phyloP scores from a whole-genome alignment of 2,113 vertebrate genomes.

The Phyllostomus hastatus region DNA sequence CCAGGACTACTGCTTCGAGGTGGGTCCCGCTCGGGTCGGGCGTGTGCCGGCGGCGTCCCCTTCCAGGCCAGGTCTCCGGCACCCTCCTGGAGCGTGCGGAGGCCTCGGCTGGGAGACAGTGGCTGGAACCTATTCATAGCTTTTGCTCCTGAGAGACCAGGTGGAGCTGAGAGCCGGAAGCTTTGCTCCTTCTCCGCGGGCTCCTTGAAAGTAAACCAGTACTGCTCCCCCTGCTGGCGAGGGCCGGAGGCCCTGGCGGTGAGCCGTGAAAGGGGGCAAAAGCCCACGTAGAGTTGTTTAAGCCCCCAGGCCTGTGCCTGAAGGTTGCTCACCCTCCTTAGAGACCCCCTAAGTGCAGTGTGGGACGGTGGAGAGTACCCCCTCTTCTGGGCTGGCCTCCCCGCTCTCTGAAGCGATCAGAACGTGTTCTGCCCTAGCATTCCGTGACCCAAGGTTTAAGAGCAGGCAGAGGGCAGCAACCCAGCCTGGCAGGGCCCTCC shows the following conservation, averaged over 20 bases:
- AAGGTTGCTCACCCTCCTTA: neutral
- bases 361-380: neutral
- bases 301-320: neutral
- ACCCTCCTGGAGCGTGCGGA: neutral
- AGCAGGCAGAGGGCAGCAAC: neutral
- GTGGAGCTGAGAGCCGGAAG: neutral
- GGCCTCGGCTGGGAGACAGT: neutral
- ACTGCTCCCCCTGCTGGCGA: neutral
- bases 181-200: neutral
- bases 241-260: neutral
- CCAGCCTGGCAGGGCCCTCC: neutral
- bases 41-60: fast-evolving
- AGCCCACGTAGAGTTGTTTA: neutral
- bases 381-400: neutral
- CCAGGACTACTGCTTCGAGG: conserved; percentile 98
- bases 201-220: neutral
- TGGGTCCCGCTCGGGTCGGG: conserved; percentile 33
- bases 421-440: neutral
- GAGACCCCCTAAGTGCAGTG: neutral
- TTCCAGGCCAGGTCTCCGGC: neutral
- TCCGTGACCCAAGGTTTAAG: neutral
- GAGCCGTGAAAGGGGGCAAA: neutral
- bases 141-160: neutral
- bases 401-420: neutral
- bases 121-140: neutral